phyloP scores from a whole-genome alignment of 2,888 invertebrate genomes.

The Lithodes maja region DNA sequence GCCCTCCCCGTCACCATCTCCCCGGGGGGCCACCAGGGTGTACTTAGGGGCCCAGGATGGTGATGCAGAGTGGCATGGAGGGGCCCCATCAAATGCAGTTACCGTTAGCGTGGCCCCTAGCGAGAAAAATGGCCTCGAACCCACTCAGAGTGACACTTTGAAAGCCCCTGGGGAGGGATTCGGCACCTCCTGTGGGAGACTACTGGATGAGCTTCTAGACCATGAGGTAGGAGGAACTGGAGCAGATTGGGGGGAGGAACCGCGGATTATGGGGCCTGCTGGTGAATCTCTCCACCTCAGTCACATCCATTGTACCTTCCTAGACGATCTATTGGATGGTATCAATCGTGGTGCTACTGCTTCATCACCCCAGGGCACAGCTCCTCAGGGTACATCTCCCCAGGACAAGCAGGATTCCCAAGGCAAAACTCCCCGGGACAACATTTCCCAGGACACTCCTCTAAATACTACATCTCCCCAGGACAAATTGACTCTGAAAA shows the following conservation, averaged over 20 bases:
- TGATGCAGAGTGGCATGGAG: neutral
- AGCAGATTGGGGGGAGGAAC: neutral
- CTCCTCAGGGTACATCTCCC: neutral
- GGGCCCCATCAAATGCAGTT: neutral
- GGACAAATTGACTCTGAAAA: neutral
- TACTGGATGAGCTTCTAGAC: constrained; percentile 1
- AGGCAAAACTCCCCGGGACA: no score
- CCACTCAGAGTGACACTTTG: no score
- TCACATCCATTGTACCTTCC: constrained; percentile 1
- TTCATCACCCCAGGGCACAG: neutral
- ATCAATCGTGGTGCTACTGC: neutral
- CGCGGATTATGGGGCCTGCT: neutral
- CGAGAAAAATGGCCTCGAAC: neutral
- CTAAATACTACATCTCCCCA: neutral
- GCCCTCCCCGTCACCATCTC: no score
- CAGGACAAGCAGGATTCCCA: neutral
- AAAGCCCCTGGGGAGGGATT: neutral
- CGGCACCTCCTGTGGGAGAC: neutral
- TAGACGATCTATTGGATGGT: neutral
- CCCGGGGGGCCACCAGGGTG: neutral
- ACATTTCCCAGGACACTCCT: no score
- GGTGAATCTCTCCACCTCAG: neutral
- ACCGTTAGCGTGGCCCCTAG: neutral
- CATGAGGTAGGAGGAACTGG: neutral
- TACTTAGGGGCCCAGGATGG: neutral